Percentiles rank a stretch among this genome's conserved stretches.
Evolutionary conservation across 2,797 vertebrate genomes (phyloP).

Genomic region (Alauda arvensis): DNA sequence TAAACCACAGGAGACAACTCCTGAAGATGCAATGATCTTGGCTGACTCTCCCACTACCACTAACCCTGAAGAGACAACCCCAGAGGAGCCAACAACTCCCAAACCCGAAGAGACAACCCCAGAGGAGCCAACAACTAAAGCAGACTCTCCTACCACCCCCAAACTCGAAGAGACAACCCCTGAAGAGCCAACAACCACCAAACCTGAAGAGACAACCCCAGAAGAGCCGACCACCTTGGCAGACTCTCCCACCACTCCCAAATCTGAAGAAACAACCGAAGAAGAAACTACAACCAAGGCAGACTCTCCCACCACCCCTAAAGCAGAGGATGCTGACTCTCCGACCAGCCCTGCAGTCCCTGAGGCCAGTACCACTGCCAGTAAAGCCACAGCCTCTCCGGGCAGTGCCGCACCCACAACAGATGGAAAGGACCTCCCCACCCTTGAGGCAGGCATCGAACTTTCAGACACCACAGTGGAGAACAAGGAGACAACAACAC

Average conservation of each 20-base stretch:
- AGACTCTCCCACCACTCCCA: accelerated
- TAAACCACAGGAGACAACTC: accelerated
- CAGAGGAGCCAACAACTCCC: accelerated
- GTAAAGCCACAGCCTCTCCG: accelerated
- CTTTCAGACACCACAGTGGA: not conserved
- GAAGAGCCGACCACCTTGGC: accelerated
- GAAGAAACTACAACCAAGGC: not conserved
- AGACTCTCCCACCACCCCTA: not conserved
- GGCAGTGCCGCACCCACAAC: not conserved
- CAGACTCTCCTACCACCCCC: not conserved
- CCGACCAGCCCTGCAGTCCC: accelerated
- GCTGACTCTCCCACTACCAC: not conserved
- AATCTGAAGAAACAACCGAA: not conserved
- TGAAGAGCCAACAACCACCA: accelerated
- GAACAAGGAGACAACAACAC: not conserved
- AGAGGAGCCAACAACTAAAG: too few species aligned
- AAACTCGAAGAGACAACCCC: accelerated
- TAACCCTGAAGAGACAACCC: not conserved
- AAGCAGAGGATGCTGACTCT: not conserved
- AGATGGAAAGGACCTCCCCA: not conserved
- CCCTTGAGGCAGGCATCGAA: accelerated
- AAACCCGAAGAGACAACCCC: not conserved
- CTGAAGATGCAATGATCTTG: too few species aligned
- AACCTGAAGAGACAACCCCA: accelerated
- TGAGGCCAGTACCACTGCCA: not conserved